Evolutionary conservation across 2,888 invertebrate species (phyloP), one percentile per base, ranked within the genome.

Genomic region (Atethmia centrago): DNA sequence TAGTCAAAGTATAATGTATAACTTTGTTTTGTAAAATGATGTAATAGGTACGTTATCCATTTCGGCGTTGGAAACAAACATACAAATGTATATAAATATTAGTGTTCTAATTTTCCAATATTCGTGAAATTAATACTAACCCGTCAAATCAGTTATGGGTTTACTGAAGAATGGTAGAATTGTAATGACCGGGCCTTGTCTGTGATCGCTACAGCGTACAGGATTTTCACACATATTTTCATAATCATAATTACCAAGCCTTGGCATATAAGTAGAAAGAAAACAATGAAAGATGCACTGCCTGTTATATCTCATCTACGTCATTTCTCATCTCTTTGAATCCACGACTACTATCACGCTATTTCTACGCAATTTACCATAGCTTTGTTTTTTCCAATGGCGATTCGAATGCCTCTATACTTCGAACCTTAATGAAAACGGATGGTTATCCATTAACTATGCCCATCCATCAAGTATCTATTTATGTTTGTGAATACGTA

Each of bases 361-460:
- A 19, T 14, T 47, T 36, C 21, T 53, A 19, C 5, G 5, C 36
- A 36, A 53, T 47, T 45, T 12, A 3, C 3, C 49, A 5, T 58
- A 45, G 25, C 40, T 56, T 69, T 64, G 25, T 55, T 40, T 51
- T 42, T 59, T 25, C 45, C 14, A 69, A 53, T 71, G n/a, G 42
- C 25, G 14, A 80, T 66, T 70, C 31, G 51, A 53, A 47, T 64
- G 58, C 12, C 31, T n/a, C n/a, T 58, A 59, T 63, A 59, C 47
- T 66, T 65, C 51, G 56, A 65, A 3, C 16, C 61, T 63, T 77
- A 83, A 83, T 83, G 68, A 36, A 78, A 75, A 83, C 56, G 67
- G 56, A 83, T 83, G 62, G 58, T 67, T 82, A 58, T 73, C 71
- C 56, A 80, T 83, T 78, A 80, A 59, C 51, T 62, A 28, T 53